Evolutionary conservation across 2,113 vertebrate species (phyloP).

Genomic region (Leptobrachium ailaonicum): DNA sequence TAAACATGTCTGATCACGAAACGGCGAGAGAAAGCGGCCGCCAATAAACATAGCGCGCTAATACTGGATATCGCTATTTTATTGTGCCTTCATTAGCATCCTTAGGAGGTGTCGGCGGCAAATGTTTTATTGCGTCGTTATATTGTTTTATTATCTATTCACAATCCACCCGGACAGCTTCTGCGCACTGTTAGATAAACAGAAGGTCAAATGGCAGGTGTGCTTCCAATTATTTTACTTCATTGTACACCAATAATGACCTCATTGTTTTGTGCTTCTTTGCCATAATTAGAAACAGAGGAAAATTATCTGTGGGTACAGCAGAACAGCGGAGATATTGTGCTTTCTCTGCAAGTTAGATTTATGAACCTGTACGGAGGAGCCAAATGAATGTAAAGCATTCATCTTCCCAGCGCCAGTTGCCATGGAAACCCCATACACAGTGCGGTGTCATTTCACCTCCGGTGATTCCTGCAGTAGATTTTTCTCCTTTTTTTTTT

Average conservation of each 20-base stretch:
- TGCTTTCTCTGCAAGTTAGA: slow-evolving; percentile 80
- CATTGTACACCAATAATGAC: slow-evolving; percentile 66
- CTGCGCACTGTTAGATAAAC: slow-evolving; percentile 54
- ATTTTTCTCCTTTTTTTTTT: slow-evolving; percentile 61
- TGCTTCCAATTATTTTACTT: slow-evolving; percentile 63
- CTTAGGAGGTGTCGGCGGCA: neutral
- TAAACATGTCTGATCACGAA: neutral
- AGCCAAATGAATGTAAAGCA: slow-evolving; percentile 73
- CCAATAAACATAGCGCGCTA: slow-evolving; percentile 14
- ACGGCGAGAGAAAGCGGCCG: neutral
- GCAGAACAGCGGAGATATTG: slow-evolving; percentile 69
- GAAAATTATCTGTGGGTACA: slow-evolving; percentile 67
- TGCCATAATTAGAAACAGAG: slow-evolving; percentile 77
- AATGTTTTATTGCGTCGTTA: slow-evolving; percentile 7
- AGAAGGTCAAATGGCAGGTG: slow-evolving; percentile 53
- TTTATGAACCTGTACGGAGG: slow-evolving; percentile 79
- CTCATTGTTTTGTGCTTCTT: slow-evolving; percentile 71
- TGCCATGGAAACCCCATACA: slow-evolving; percentile 82
- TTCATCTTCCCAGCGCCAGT: slow-evolving; percentile 77
- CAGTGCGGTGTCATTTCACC: slow-evolving; percentile 77
- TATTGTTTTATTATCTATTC: slow-evolving; percentile 17
- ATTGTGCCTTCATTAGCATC: slow-evolving; percentile 14
- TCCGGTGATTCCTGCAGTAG: slow-evolving; percentile 75
- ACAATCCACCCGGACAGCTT: neutral
- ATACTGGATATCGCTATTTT: slow-evolving; percentile 28